Conservation (phyloP, 30 jellyfish, hydroid and myxozoan genomes). For the Aurelia aurita region DNA sequence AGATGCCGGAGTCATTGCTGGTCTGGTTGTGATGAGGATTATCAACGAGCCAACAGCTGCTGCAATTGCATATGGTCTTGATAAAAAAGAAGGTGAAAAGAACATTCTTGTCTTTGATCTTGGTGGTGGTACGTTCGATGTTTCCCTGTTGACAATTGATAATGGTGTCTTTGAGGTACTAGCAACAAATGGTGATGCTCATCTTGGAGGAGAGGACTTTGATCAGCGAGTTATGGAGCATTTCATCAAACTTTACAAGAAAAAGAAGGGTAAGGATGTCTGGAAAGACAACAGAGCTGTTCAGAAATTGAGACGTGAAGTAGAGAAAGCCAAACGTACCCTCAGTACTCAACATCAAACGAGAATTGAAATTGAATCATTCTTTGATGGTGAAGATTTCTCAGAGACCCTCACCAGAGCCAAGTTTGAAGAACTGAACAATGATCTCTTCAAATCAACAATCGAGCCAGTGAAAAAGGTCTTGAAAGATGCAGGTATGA, state of each 20-base stretch:
- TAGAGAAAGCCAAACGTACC: constrained; percentile 99
- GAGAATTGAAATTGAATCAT: constrained; percentile 96
- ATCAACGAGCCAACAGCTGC: constrained; percentile 99
- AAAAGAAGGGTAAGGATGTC: constrained; percentile 96
- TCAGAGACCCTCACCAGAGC: constrained; percentile 99
- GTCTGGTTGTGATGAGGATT: constrained; percentile 97
- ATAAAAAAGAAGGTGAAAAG: constrained; percentile 98
- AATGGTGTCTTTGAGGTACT: constrained; percentile 99
- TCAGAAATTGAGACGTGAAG: constrained; percentile 99
- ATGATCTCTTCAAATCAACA: constrained; percentile 91
- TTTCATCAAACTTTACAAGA: constrained; percentile 96
- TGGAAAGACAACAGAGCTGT: constrained; percentile 98
- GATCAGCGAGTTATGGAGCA: constrained; percentile 99
- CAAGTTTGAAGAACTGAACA: constrained; percentile 92
- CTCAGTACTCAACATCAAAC: constrained; percentile 99
- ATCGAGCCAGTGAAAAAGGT: constrained; percentile 93
- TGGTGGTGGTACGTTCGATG: constrained; percentile 99
- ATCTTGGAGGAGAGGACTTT: constrained; percentile 99
- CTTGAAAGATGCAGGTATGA: constrained; percentile 95
- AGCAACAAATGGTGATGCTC: constrained; percentile 99
- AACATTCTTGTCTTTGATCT: constrained; percentile 99
- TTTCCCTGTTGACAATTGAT: constrained; percentile 96
- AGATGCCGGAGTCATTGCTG: constrained; percentile 99
- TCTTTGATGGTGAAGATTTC: constrained; percentile 97
- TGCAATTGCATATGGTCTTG: constrained; percentile 99